These are phyloP conservation scores for Oxycera nigricornis DNA, from an alignment of 2,888 invertebrate species.

Conservation along the genomic window DNA sequence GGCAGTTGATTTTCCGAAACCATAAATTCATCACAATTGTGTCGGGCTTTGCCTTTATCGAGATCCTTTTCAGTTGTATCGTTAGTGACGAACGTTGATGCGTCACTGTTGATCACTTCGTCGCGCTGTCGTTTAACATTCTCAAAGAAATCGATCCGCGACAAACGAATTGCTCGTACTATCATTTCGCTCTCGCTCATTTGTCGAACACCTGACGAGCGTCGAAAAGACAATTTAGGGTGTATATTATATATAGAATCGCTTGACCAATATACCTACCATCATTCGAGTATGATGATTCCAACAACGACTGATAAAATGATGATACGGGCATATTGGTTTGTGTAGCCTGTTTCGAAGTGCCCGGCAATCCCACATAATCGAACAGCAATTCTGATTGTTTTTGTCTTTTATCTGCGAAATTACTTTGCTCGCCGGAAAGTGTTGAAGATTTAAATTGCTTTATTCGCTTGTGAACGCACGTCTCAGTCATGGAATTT, in stretches of 20 bases:
- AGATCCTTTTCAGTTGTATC: not conserved
- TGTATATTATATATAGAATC: no score
- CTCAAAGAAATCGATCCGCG: constrained; percentile 61
- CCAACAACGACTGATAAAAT: constrained; percentile 61
- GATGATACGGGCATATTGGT: constrained; percentile 52
- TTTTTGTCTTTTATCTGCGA: not conserved
- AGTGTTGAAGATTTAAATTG: not conserved
- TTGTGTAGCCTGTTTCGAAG: constrained; percentile 56
- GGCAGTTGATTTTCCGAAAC: not conserved
- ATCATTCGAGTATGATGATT: constrained; percentile 60
- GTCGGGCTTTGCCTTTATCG: not conserved
- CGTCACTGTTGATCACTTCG: not conserved
- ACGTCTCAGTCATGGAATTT: constrained; percentile 58
- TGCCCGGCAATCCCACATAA: constrained; percentile 51
- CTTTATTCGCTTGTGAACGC: constrained; percentile 50
- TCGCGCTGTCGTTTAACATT: constrained; percentile 58
- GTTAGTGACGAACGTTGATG: not conserved
- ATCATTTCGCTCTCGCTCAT: constrained; percentile 61
- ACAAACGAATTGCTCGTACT: constrained; percentile 60
- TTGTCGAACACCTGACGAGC: constrained; percentile 53
- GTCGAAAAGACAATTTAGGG: no score
- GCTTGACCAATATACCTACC: constrained; percentile 52
- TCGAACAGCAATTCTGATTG: not conserved
- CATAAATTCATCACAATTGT: not conserved
- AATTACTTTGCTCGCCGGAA: not conserved